A percentile compares a stretch with the other conserved stretches of the same genome.
Evolutionary conservation across 2,888 invertebrate species (phyloP).

Genomic region (Nipponacmea schrenckii): DNA sequence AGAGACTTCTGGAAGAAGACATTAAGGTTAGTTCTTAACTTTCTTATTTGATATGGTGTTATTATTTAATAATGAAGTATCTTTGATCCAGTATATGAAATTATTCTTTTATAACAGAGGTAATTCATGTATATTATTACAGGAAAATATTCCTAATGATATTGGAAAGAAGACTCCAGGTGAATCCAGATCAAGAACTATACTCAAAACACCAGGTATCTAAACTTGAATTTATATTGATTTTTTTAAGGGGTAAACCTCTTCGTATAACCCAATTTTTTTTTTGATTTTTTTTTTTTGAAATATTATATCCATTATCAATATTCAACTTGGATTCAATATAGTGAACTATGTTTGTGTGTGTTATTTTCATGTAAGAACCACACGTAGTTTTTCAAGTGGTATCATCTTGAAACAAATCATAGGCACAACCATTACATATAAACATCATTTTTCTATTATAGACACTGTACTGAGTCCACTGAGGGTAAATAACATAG

Average conservation of each 20-base stretch:
- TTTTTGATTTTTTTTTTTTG: background rate
- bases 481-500: conserved; percentile 38
- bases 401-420: background rate
- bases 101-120: background rate
- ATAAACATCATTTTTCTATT: background rate
- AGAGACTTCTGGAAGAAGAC: conserved; percentile 27
- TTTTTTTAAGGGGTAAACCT: background rate
- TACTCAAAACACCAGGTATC: conserved; percentile 45
- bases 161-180: background rate
- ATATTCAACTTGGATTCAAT: too few relatives aligned
- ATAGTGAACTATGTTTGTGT: too few relatives aligned
- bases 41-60: too few relatives aligned
- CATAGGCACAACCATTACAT: background rate
- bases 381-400: too few relatives aligned
- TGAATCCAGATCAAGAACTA: conserved; percentile 24
- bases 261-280: background rate
- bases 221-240: background rate
- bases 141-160: conserved; percentile 48
- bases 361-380: too few relatives aligned
- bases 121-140: conserved; percentile 9
- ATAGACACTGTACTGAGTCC: conserved; percentile 37
- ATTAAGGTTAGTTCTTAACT: too few relatives aligned
- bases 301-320: background rate
- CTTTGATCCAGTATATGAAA: too few relatives aligned
- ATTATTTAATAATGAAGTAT: too few relatives aligned